Evolutionary conservation across 2,113 vertebrate genomes (phyloP), one percentile per base, ranked within the genome.

Genomic region (Chionodraco myersi): DNA sequence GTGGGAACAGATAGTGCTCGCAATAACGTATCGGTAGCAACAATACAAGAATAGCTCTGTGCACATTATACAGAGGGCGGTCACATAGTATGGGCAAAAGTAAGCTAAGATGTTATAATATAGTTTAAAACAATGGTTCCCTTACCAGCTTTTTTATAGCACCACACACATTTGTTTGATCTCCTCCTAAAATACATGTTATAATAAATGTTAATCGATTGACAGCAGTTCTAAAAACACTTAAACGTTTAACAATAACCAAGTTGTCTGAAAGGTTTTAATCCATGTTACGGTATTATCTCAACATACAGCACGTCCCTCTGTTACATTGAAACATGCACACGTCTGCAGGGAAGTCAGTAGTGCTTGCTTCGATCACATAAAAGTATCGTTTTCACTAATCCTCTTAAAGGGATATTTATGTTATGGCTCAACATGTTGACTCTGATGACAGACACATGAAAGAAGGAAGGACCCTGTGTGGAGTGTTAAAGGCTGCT

Each of bases 401-500:
- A 41, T 41, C 36, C 7, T 41, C 36, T 41, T 41, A 65, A 30
- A 78, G 77, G 49, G 21, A 49, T 82, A 85, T 90, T 90, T 86
- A 76, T 80, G 44, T 77, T 77, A 48, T 11, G 16, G 82, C 84
- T 85, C 75, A 74, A 58, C 81, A 71, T 89, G 49, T 79, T 86
- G 85, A 91, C 77, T 82, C 64, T 81, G 80, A 85, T 87, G 89
- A 89, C 72, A 73, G 79, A 79, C 65, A 84, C 60, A 81, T 86
- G 68, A 86, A 89, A 87, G 83, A 75, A 87, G 49, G 47, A 82
- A 77, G 77, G 67, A 71, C 65, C 73, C 57, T 81, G 84, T 86
- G 10, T 41, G 79, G 84, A 88, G 90, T 92, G 88, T 92, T 87
- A 85, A 75, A 85, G 86, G 79, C 91, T 87, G 62, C 54, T 84